phyloP scores from a whole-genome alignment of 2,113 vertebrate species.

The Cyanoliseus patagonus region DNA sequence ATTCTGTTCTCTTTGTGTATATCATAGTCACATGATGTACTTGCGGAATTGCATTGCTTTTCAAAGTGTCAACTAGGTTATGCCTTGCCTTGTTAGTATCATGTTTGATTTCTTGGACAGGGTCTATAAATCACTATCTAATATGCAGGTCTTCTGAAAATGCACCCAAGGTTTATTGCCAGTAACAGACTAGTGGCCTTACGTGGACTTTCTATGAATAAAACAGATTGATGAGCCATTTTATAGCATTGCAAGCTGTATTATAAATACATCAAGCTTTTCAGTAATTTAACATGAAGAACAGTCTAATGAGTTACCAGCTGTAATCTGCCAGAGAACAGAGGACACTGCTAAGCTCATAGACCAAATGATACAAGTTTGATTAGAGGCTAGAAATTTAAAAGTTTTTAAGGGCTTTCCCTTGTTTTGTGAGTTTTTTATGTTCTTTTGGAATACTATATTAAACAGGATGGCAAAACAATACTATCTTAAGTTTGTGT shows the following conservation, averaged over 20 bases:
- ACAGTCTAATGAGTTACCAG: slow-evolving; percentile 72
- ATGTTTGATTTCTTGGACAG: slow-evolving; percentile 73
- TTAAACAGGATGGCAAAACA: slow-evolving; percentile 11
- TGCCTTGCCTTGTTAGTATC: slow-evolving; percentile 69
- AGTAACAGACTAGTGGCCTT: slow-evolving; percentile 80
- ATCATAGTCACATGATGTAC: slow-evolving; percentile 27
- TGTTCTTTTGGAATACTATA: neutral
- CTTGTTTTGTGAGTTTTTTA: slow-evolving; percentile 37
- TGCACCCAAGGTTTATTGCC: slow-evolving; percentile 77
- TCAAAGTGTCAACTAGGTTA: slow-evolving; percentile 59
- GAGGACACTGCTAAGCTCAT: slow-evolving; percentile 32
- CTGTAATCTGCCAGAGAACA: slow-evolving; percentile 36
- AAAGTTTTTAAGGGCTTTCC: neutral
- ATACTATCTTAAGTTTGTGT: neutral
- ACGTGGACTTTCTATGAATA: slow-evolving; percentile 79
- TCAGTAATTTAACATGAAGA: slow-evolving; percentile 77
- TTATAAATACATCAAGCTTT: slow-evolving; percentile 80
- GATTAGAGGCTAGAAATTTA: slow-evolving; percentile 36
- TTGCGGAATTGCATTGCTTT: slow-evolving; percentile 59
- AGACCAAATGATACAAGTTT: slow-evolving; percentile 20
- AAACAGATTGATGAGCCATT: slow-evolving; percentile 83
- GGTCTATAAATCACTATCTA: slow-evolving; percentile 74
- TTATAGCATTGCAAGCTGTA: slow-evolving; percentile 76
- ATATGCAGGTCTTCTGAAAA: slow-evolving; percentile 77
- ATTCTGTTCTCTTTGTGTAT: neutral